These are phyloP conservation scores for Vireo altiloquus DNA, from an alignment of 2,113 vertebrate species.

Conservation along the genomic window DNA sequence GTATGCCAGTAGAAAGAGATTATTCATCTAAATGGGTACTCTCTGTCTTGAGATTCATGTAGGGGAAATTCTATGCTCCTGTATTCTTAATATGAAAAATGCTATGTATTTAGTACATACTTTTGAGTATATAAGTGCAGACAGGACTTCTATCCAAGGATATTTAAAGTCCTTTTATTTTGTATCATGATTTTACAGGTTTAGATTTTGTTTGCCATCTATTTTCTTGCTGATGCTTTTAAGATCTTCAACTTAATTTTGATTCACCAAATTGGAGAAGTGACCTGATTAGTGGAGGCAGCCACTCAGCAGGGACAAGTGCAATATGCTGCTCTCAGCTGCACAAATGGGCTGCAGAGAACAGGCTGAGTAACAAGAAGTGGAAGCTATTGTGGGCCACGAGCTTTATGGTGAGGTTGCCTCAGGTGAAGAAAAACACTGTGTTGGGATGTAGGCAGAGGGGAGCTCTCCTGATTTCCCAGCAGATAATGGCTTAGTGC, in stretches of 20 bases:
- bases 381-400: background rate
- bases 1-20: background rate
- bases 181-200: background rate
- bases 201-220: background rate
- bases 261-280: background rate
- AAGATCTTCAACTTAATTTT: background rate
- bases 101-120: background rate
- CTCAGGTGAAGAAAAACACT: conserved; percentile 21
- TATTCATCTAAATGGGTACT: background rate
- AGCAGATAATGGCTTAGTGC: conserved; percentile 41
- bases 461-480: conserved; percentile 19
- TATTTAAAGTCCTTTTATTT: background rate
- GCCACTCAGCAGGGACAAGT: background rate
- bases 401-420: background rate
- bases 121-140: background rate
- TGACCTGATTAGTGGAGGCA: conserved; percentile 14
- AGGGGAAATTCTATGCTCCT: background rate
- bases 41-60: background rate
- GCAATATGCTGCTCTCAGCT: background rate
- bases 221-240: background rate
- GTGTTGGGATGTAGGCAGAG: background rate
- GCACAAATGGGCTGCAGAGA: background rate
- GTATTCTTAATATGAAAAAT: background rate
- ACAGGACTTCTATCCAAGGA: background rate
- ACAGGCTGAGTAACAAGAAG: background rate